Evolutionary conservation across 1,140 invertebrate genomes (phyloP), one percentile per base, ranked within the genome.

Genomic region (Drosophila mayri): DNA sequence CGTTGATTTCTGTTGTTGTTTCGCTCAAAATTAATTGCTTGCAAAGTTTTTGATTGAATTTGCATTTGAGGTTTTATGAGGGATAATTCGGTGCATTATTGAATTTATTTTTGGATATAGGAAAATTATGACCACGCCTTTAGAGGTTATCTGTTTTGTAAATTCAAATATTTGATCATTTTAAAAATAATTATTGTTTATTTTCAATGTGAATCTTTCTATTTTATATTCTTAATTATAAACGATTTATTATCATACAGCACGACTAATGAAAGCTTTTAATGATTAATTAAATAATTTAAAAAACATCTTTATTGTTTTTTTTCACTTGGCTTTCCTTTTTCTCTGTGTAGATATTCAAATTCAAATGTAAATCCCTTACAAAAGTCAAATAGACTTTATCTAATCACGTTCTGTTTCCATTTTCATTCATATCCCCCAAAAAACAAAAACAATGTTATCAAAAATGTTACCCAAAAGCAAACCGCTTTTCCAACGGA

Each of bases 1-100:
- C 64, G 63, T 58, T 67, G 62, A 72, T 35, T 72, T 72, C 35
- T 62, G 71, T 81, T 77, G 71, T 61, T 81, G 62, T 66, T 76
- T 75, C 47, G 60, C 58, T 25, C 60, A 40, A 70, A 70, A 77
- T 77, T 77, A 66, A 77, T 67, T 63, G 52, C 74, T 47, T 22
- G 50, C 47, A 37, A 73, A 54, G 37, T 77, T 77, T 77, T 78
- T 40, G 43, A 80, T 77, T 62, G 37, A 61, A 52, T 47, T 52
- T 43, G 30, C 52, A 71, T 61, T 76, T 47, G 47, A n/a, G 40
- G 61, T 28, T 61, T 68, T 49, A 68, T 25, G 63, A 30, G 47
- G 25, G 43, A 63, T 40, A 71, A 43, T 55, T 63, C 40, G 14
- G 2, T 54, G 58, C 38, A 66, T 58, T 30, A 46, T 55, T 67